Percentiles rank a stretch among this genome's conserved stretches.
Conservation (phyloP, 2,888 invertebrate genomes). For the Entomobrya proxima region DNA sequence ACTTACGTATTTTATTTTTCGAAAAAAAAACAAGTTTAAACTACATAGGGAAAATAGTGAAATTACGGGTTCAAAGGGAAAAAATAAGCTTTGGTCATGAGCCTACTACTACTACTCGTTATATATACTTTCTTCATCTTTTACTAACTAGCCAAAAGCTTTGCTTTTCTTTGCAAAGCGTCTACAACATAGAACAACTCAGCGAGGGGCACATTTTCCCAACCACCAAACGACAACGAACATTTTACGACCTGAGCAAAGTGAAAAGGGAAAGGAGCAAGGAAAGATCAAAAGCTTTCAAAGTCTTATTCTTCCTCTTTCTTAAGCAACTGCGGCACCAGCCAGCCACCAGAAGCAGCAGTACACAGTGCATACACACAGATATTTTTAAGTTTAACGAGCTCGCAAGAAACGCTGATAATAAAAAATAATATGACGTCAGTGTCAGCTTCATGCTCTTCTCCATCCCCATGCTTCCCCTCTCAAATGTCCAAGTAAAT, state of each 20-base stretch:
- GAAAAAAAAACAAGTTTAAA: slow-evolving; percentile 21
- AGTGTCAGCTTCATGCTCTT: slow-evolving; percentile 23
- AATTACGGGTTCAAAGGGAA: slow-evolving; percentile 26
- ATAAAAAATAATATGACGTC: slow-evolving; percentile 44
- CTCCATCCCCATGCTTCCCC: background rate
- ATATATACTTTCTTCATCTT: background rate
- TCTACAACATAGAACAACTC: background rate
- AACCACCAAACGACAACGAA: slow-evolving; percentile 30
- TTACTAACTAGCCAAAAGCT: slow-evolving; percentile 2
- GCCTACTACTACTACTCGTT: background rate
- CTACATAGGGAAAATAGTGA: slow-evolving; percentile 1
- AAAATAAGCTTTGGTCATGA: background rate
- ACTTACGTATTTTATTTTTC: slow-evolving; percentile 1
- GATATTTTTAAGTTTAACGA: background rate
- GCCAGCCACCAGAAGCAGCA: background rate
- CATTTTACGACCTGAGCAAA: slow-evolving; percentile 17
- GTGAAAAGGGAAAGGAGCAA: slow-evolving; percentile 10
- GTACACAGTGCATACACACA: background rate
- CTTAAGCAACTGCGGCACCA: background rate
- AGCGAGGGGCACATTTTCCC: slow-evolving; percentile 25
- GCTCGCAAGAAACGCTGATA: background rate
- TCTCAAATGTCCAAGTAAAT: background rate
- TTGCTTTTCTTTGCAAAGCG: background rate
- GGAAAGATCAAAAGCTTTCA: slow-evolving; percentile 45
- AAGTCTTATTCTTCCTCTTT: slow-evolving; percentile 16